Conservation (phyloP, 2,797 vertebrate genomes). For the Hypotaenidia philippensis region DNA sequence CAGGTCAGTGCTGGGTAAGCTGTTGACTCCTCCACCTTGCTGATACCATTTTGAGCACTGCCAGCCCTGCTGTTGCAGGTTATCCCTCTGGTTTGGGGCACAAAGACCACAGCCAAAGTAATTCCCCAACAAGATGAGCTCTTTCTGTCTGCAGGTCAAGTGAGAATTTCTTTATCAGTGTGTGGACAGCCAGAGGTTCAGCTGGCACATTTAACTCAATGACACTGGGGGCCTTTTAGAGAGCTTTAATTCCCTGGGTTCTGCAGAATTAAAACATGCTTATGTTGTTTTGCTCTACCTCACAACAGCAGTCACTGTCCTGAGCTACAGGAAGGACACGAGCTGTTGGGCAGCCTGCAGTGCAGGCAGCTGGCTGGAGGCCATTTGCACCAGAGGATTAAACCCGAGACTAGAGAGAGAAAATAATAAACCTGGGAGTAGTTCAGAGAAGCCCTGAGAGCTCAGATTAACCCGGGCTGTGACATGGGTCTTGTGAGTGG, state of each 20-base stretch:
- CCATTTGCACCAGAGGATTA: not conserved
- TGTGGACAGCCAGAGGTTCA: not conserved
- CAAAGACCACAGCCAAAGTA: constrained; percentile 30
- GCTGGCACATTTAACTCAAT: not conserved
- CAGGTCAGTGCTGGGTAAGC: constrained; percentile 31
- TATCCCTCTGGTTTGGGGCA: constrained; percentile 17
- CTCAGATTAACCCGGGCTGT: not conserved
- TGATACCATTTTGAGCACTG: constrained; percentile 12
- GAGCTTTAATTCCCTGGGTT: not conserved
- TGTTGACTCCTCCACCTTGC: not conserved
- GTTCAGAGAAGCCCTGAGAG: not conserved
- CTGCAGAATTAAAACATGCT: not conserved
- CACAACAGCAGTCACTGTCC: not conserved
- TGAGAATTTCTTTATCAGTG: not conserved
- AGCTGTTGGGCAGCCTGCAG: not conserved
- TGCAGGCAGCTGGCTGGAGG: not conserved
- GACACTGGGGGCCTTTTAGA: not conserved
- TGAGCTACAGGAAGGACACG: not conserved
- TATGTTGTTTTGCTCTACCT: not conserved
- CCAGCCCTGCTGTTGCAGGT: constrained; percentile 16
- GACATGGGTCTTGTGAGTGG: not conserved
- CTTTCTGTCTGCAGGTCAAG: too few species aligned
- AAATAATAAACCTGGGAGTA: not conserved
- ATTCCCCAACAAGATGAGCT: constrained; percentile 25
- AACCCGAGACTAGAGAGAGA: not conserved